Percentiles rank a stretch among this genome's conserved stretches.
phyloP scores from a whole-genome alignment of 1,140 invertebrate genomes.

The Drosophila subobscura region DNA sequence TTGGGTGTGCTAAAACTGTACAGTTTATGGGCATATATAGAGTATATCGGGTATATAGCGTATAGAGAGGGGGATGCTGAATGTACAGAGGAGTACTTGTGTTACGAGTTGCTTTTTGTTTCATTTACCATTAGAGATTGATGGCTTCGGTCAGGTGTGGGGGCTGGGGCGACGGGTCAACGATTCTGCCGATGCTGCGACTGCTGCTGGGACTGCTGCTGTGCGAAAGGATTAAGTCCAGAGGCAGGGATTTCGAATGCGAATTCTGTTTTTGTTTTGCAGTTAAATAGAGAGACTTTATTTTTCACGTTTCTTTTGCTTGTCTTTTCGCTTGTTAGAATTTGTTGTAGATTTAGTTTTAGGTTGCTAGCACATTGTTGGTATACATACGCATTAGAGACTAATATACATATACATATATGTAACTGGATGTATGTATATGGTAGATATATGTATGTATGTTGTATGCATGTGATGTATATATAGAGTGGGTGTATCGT shows the following conservation, averaged over 20 bases:
- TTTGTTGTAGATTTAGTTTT: constrained; percentile 23
- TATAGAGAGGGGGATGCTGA: constrained; percentile 24
- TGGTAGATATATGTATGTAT: constrained; percentile 25
- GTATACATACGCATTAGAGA: constrained; percentile 30
- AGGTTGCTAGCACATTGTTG: constrained; percentile 59
- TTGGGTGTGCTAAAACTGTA: constrained; percentile 39
- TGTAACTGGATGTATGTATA: constrained; percentile 35
- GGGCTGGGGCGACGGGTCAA: constrained; percentile 6
- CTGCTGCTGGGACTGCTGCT: constrained; percentile 39
- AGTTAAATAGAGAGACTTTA: constrained; percentile 83
- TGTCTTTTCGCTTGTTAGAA: constrained; percentile 27
- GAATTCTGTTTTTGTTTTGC: constrained; percentile 49
- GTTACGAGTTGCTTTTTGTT: constrained; percentile 60
- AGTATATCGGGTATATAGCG: constrained; percentile 4
- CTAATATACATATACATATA: constrained; percentile 60
- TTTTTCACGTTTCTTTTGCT: constrained; percentile 69
- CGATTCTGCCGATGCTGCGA: constrained; percentile 9
- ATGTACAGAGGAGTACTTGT: constrained; percentile 44
- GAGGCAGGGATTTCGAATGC: constrained; percentile 23
- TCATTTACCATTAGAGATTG: constrained; percentile 72
- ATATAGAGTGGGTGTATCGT: constrained; percentile 30
- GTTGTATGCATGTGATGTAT: neutral
- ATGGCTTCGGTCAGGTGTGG: constrained; percentile 25
- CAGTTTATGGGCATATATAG: constrained; percentile 26
- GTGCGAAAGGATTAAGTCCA: constrained; percentile 50